Evolutionary conservation across 1,140 invertebrate genomes (phyloP), one percentile per base, ranked within the genome.

Genomic region (Drosophila elegans): DNA sequence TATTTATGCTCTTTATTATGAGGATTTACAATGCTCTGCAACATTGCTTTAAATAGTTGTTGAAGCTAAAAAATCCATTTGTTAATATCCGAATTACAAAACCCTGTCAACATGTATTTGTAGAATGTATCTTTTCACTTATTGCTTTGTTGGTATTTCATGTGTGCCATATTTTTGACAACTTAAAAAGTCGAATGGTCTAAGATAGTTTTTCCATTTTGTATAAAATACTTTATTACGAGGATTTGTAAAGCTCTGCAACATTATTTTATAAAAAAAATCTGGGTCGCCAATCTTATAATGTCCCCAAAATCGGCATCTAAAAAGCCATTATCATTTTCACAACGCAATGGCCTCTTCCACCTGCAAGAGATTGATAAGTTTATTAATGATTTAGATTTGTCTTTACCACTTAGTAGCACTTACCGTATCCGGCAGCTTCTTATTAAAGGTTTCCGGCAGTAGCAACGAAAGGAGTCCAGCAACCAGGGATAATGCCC

Each of bases 401-500:
- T 16, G 1, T 4, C 3, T 7, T 4, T 2, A 51, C 2, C 0
- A 7, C 0, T 32, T 6, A 7, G 29, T 32, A 7, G 7, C 4
- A 51, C 72, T 59, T 49, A 91, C 91, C 48, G 91, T 95, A 78
- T 95, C 94, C 6, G 95, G 95, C 52, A 95, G 80, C 73, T 94
- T 94, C 38, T 76, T 92, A 27, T 94, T 94, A 67, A 94, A 91
- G n/a, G 95, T 95, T 93, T 95, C 95, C 0, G 95, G 95, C 42
- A 95, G 74, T 39, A 94, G 80, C 4, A 94, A 72, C 4, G 93
- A 93, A 1, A 94, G 71, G 0, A 94, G 42, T 3, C 93, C 94
- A 9, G 94, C 94, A 2, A 93, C 44, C 9, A 94, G 66, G 2
- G 94, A 93, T 4, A 93, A 86, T 6, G 81, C 69, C 5, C 93